These are phyloP conservation scores for Clepsis dumicolana DNA, from an alignment of 2,888 invertebrate genomes.

Conservation along the genomic window DNA sequence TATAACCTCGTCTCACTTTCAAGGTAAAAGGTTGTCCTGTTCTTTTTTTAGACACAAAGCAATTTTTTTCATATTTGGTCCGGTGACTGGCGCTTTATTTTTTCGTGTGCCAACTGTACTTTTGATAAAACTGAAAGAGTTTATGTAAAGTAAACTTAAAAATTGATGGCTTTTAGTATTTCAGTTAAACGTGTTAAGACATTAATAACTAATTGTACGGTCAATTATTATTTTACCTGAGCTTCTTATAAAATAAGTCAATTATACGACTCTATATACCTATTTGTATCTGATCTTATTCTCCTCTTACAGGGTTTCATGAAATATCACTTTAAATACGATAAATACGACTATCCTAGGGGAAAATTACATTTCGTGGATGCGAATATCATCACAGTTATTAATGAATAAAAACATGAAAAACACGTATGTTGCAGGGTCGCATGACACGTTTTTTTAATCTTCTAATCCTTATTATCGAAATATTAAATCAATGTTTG, in stretches of 20 bases:
- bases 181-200: conserved; percentile 2
- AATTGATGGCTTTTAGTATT: too few relatives aligned
- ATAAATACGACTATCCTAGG: conserved; percentile 25
- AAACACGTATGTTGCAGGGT: background rate
- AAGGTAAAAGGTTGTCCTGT: conserved; percentile 72
- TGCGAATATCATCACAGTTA: background rate
- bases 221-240: conserved; percentile 60
- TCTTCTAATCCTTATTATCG: too few relatives aligned
- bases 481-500: background rate
- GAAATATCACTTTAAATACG: conserved; percentile 21
- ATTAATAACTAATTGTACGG: conserved; percentile 15
- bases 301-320: conserved; percentile 61
- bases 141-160: too few relatives aligned
- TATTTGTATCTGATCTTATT: conserved; percentile 56
- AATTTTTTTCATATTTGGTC: background rate
- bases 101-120: conserved; percentile 9
- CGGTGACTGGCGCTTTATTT: background rate
- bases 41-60: conserved; percentile 47
- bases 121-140: background rate
- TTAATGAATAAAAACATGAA: background rate
- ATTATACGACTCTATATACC: conserved; percentile 57
- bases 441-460: too few relatives aligned
- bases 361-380: background rate
- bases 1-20: conserved; percentile 71
- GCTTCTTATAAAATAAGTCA: conserved; percentile 67